A percentile compares a stretch with the other conserved stretches of the same genome.
phyloP scores from a whole-genome alignment of 2,888 invertebrate species.

The Lasius fuliginosus region DNA sequence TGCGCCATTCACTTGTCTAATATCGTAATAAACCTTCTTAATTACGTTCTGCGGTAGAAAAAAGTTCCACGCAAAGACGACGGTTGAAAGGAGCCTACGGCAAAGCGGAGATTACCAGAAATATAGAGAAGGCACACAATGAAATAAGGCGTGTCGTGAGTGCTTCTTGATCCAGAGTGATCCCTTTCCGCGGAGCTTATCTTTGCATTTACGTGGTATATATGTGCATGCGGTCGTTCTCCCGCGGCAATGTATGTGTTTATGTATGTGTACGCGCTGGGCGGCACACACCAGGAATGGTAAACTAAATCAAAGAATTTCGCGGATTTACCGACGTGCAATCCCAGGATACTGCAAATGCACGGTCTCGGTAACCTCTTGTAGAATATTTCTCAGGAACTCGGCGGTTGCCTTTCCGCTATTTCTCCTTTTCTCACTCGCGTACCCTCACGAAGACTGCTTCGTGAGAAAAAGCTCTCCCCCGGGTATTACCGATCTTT shows the following conservation, averaged over 20 bases:
- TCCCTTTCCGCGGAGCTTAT: constrained; percentile 73
- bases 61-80: background rate
- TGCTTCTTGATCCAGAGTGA: constrained; percentile 75
- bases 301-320: constrained; percentile 80
- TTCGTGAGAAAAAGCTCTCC: constrained; percentile 73
- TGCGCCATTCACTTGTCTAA: background rate
- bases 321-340: constrained; percentile 78
- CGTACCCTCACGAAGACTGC: constrained; percentile 60
- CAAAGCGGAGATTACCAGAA: constrained; percentile 48
- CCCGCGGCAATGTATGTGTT: constrained; percentile 22
- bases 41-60: constrained; percentile 8
- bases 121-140: constrained; percentile 67
- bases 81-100: background rate
- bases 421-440: constrained; percentile 56
- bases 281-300: constrained; percentile 46
- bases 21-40: background rate
- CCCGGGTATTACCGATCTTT: constrained; percentile 76
- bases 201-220: constrained; percentile 71
- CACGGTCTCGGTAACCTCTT: constrained; percentile 68
- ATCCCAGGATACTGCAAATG: constrained; percentile 73
- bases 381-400: constrained; percentile 71
- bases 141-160: constrained; percentile 77
- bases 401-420: constrained; percentile 48
- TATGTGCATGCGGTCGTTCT: constrained; percentile 51
- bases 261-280: constrained; percentile 39